Evolutionary conservation across 37 sponge, comb jelly and placozoan genomes (phyloP), one percentile per base, ranked within the genome.

Genomic region (Beroe ovata): DNA sequence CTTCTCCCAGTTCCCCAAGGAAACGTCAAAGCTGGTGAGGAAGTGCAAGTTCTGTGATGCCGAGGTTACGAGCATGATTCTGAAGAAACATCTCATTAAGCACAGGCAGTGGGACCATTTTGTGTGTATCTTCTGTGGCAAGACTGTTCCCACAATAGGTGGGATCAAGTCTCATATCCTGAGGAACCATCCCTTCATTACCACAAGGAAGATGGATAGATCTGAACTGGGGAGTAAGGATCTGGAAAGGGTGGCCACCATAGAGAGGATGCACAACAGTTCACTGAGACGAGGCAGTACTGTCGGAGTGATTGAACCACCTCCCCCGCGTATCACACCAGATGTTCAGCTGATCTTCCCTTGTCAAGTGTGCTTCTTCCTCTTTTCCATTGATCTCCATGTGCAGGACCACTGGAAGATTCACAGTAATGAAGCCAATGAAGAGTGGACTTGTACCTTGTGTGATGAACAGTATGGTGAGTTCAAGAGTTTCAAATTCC

Each of bases 111-210:
- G 42, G 84, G 84, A 77, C 25, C 84, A 77, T 26, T 77, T 77
- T 77, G 84, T 77, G 14, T 77, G 84, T 19, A 42, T 77, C 26
- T 77, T 77, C 33, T 77, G 84, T 77, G 84, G 41, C 33, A 77
- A 77, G 21, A 77, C 84, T 1, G 84, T 77, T 4, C 84, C 84
- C 35, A 77, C 54, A 4, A 77, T 77, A 11, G 84, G 84, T 11
- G 84, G 84, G 18, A 77, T 77, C 42, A 77, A 77, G 47, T 77
- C 84, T n/a, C 84, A 77, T 54, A 77, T 77, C n/a, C 84, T 77
- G 6, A 11, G 84, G 38, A 77, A 77, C 84, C 84, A 77, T 36
- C 84, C 84, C 22, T 77, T 77, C 28, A 77, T 77, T 21, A 77
- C 84, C 1, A 77, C 54, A 8, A 77, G 84, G 54, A 39, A 77